Evolutionary conservation across 92 coral and sea anemone genomes (phyloP), one percentile per base, ranked within the genome.

Genomic region (Actinernus sp.): DNA sequence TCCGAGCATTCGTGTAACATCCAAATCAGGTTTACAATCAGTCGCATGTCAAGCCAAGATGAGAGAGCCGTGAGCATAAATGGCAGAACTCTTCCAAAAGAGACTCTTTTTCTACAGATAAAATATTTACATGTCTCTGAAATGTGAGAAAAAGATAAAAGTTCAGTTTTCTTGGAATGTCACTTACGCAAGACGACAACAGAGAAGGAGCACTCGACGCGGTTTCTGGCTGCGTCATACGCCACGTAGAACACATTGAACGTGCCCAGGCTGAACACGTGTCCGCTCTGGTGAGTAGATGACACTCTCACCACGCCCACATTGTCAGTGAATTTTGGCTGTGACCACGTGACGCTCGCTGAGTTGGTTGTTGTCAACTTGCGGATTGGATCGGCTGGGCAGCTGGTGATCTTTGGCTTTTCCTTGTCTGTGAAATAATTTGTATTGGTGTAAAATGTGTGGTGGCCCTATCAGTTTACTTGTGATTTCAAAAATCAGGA

Each of bases 311-410:
- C 75, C 12, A 93, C 74, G 25, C 41, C 81, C 2, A 93, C 91
- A 36, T 93, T 93, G 86, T 93, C 98, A 26, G 70, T 73, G 58
- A 82, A 89, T n/a, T 65, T 63, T 25, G 96, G 93, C 74, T 78
- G 83, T 31, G 68, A 20, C 93, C 92, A 86, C 63, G 87, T 66
- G 51, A 93, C 96, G 14, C 51, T 38, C 19, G 58, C 81, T 16
- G 63, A 25, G 13, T 23, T 18, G 0, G 30, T 49, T 31, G 68
- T 74, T 21, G 75, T 64, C 31, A 37, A 6, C 6, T 44, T 58
- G 7, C 12, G 58, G 37, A 93, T 52, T 0, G 68, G 68, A 31
- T 79, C 69, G 9, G 10, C 48, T 7, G 98, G 98, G 57, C 98
- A 93, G 46, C 49, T 61, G 4, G 24, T 49, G 3, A 68, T 66